These are phyloP conservation scores for Mus musculus DNA, from an alignment of 2,113 vertebrate species.

Conservation along the genomic window DNA sequence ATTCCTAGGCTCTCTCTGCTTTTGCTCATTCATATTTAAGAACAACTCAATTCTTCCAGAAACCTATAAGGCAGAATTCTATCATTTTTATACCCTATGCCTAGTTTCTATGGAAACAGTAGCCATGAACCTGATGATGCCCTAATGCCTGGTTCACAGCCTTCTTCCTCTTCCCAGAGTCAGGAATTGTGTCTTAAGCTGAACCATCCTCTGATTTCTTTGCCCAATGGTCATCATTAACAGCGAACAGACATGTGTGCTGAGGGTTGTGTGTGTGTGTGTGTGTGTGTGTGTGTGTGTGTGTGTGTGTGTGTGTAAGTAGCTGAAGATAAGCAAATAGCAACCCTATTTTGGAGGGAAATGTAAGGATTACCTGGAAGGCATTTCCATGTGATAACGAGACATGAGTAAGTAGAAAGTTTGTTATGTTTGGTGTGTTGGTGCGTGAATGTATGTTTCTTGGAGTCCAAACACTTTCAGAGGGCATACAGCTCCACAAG, in stretches of 20 bases:
- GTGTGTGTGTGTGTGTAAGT: not conserved
- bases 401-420: not conserved
- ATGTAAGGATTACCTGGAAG: not conserved
- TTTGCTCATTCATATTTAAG: not conserved
- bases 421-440: not conserved
- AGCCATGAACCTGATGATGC: not conserved
- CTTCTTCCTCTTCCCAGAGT: not conserved
- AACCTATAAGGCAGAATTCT: not conserved
- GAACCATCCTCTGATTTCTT: not conserved
- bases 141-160: not conserved
- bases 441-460: not conserved
- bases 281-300: not conserved
- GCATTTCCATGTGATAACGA: not conserved
- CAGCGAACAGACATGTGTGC: not conserved
- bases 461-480: not conserved
- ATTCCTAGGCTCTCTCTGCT: conserved; percentile 67
- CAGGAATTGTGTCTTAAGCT: not conserved
- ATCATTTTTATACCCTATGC: not conserved
- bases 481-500: rapidly evolving
- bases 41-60: not conserved
- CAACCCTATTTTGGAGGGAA: not conserved
- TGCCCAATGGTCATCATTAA: not conserved
- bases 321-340: not conserved
- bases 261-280: not conserved
- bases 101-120: not conserved